Conservation (phyloP, 2,113 vertebrate species). For the Nesoenas mayeri region DNA sequence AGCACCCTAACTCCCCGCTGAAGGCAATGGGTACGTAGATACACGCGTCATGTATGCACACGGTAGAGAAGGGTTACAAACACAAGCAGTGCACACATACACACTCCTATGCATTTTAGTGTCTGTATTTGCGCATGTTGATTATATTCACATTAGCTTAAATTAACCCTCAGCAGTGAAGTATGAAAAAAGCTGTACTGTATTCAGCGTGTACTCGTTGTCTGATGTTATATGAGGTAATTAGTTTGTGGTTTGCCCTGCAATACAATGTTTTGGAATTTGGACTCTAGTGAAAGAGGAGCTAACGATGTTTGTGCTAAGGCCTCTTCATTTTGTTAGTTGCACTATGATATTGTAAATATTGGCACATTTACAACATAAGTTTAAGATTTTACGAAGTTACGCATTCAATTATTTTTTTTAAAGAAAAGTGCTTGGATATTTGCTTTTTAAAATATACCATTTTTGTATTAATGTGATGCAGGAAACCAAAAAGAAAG, state of each 20-base stretch:
- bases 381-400: constrained; percentile 50
- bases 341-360: constrained; percentile 66
- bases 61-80: background rate
- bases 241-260: constrained; percentile 60
- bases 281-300: constrained; percentile 48
- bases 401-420: constrained; percentile 57
- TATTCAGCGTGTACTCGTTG: constrained; percentile 32
- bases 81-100: background rate
- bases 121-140: constrained; percentile 32
- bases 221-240: constrained; percentile 40
- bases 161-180: background rate
- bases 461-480: constrained; percentile 62
- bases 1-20: background rate
- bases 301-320: constrained; percentile 58
- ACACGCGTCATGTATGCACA: background rate
- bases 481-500: constrained; percentile 50
- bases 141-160: background rate
- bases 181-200: constrained; percentile 27
- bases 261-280: constrained; percentile 60
- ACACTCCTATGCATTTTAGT: background rate
- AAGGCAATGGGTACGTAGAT: constrained; percentile 17
- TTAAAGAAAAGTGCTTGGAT: constrained; percentile 40
- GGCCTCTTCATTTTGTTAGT: constrained; percentile 62
- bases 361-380: constrained; percentile 51
- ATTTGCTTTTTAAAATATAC: constrained; percentile 53